Conservation (phyloP, 2,797 vertebrate species). For the Silurus lanzhouensis region DNA sequence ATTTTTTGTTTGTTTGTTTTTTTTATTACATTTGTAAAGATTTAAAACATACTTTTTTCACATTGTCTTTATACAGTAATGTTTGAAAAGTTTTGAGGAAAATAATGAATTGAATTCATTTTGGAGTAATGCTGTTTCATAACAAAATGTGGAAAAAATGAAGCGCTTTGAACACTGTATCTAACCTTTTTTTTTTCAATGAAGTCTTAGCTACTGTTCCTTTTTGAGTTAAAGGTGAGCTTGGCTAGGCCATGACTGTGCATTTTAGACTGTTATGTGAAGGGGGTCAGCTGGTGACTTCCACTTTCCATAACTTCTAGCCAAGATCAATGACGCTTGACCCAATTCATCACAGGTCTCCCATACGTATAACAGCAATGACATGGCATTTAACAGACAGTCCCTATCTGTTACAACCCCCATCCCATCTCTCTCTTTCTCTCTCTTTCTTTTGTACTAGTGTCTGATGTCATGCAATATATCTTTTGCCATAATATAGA, state of each 20-base stretch:
- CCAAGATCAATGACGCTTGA: constrained; percentile 61
- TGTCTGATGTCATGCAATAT: background rate
- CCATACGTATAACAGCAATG: constrained; percentile 39
- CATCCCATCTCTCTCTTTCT: background rate
- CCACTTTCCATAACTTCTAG: constrained; percentile 52
- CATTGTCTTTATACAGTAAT: no score
- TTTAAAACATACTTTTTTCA: no score
- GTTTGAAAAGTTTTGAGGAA: no score
- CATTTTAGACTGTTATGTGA: constrained; percentile 51
- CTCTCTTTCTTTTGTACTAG: background rate
- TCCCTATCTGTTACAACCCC: background rate
- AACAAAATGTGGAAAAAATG: no score
- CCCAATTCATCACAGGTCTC: constrained; percentile 51
- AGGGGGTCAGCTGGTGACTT: constrained; percentile 53
- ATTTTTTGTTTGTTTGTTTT: no score
- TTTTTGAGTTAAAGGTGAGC: background rate
- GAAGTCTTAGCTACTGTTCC: background rate
- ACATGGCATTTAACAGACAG: constrained; percentile 45
- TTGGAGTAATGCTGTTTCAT: no score
- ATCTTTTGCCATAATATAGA: background rate
- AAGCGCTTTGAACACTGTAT: background rate
- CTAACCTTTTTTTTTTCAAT: no score
- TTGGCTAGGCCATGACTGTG: background rate
- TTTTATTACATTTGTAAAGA: no score
- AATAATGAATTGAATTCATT: no score